Base-by-base conservation (phyloP, 2,888 invertebrate species). In the Melangyna quadrimaculata region DNA sequence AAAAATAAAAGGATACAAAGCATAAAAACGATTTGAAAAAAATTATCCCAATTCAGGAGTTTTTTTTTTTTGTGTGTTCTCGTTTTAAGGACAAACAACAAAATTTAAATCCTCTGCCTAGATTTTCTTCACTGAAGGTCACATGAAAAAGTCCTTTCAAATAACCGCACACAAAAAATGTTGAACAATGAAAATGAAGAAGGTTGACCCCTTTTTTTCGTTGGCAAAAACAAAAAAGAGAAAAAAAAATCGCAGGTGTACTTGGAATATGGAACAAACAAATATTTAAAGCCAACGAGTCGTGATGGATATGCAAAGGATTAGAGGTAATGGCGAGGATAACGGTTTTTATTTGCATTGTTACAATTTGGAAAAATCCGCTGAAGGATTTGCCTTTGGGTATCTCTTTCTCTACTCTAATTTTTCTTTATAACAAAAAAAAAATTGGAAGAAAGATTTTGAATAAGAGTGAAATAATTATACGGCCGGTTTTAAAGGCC, bases 231-330 rank as follows among this genome's bases (percentile, higher is more conserved):
- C 0, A n/a, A 61, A 2, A 32, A 40, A 37, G 22, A 40, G 9
- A 61, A 2, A 32, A 48, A 19, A n/a, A 45, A 48, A 35, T 35
- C 45, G 32, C 67, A 67, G 67, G 67, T 67, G 67, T 48, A 67
- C 48, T 51, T 35, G 43, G 43, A 70, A 70, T 22, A 70, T 29
- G 27, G 45, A 19, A 45, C 35, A 55, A 67, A 55, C 19, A 74
- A 74, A 40, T 69, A 81, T 57, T 86, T 77, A 73, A 86, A 69
- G 72, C 71, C 48, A 67, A 73, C 77, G 77, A 81, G 72, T 72
- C 70, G 77, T 77, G 78, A 73, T 80, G 69, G 61, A 63, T 78
- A 73, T 70, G 71, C 67, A 81, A 86, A 73, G 77, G 81, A 86
- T 81, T 86, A 73, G 45, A 72, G 63, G 70, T 72, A 81, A 69